These are phyloP conservation scores for Lanius ludovicianus DNA, from an alignment of 2,113 vertebrate genomes.

Conservation along the genomic window DNA sequence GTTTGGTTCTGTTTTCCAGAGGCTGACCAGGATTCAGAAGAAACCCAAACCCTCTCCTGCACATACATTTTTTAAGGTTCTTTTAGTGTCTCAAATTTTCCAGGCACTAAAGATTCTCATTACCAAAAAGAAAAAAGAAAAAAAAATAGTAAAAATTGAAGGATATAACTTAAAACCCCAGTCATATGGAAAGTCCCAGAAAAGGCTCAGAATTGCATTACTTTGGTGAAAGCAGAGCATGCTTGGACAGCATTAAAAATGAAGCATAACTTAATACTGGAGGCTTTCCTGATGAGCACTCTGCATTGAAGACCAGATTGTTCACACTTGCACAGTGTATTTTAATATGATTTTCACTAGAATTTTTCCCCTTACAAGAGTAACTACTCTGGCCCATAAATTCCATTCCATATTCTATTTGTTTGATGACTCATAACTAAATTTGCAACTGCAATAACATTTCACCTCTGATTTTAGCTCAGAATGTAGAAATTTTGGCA, in stretches of 20 bases:
- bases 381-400: not conserved
- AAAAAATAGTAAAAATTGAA: not conserved
- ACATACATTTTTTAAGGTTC: conserved; percentile 26
- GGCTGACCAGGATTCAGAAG: conserved; percentile 31
- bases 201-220: conserved; percentile 24
- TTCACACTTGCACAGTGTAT: not conserved
- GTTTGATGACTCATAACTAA: not conserved
- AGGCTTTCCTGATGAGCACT: not conserved
- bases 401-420: not conserved
- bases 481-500: not conserved
- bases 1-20: conserved; percentile 61
- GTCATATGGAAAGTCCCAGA: conserved; percentile 37
- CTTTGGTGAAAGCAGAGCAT: conserved; percentile 38
- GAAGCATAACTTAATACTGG: not conserved
- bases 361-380: not conserved
- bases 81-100: conserved; percentile 42
- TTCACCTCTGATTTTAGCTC: not conserved
- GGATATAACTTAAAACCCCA: conserved; percentile 46
- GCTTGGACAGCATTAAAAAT: conserved; percentile 16
- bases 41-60: conserved; percentile 12
- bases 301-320: not conserved
- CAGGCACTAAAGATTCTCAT: conserved; percentile 16
- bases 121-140: not conserved
- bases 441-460: not conserved
- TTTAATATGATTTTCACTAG: not conserved